Conservation (phyloP, 1,140 invertebrate species). For the Monochamus saltuarius region DNA sequence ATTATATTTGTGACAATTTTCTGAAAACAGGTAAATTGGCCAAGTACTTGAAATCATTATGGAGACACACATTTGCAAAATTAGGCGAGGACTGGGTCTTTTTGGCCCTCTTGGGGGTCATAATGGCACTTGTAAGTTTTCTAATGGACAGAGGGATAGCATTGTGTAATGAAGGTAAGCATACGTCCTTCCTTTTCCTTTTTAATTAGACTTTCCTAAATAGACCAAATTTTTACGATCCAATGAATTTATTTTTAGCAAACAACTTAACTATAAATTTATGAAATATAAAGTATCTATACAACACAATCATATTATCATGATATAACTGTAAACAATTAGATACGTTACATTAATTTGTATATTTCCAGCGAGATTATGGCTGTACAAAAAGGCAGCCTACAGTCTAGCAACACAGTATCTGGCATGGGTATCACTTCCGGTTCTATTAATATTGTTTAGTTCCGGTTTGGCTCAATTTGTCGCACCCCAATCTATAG, state of each 20-base stretch:
- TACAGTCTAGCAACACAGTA: conserved; percentile 80
- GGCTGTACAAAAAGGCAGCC: conserved; percentile 86
- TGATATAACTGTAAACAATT: background rate
- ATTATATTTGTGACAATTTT: no score
- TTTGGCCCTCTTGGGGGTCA: conserved; percentile 87
- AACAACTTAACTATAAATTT: background rate
- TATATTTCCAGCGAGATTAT: conserved; percentile 74
- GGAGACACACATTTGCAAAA: conserved; percentile 85
- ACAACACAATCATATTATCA: no score
- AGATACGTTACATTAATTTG: no score
- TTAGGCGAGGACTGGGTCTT: conserved; percentile 98
- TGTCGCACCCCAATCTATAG: conserved; percentile 91
- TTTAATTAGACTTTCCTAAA: no score
- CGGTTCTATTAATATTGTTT: conserved; percentile 87
- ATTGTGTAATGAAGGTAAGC: conserved; percentile 76
- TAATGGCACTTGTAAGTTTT: conserved; percentile 95
- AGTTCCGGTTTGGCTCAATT: conserved; percentile 93
- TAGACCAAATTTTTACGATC: no score
- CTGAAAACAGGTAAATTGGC: conserved; percentile 54
- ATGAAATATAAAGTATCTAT: background rate
- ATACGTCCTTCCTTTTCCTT: no score
- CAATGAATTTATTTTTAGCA: no score
- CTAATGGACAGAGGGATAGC: conserved; percentile 95
- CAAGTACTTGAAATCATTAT: conserved; percentile 63
- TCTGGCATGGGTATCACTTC: conserved; percentile 88